Evolutionary conservation across 2,888 invertebrate genomes (phyloP).

Genomic region (Eulithis testata): DNA sequence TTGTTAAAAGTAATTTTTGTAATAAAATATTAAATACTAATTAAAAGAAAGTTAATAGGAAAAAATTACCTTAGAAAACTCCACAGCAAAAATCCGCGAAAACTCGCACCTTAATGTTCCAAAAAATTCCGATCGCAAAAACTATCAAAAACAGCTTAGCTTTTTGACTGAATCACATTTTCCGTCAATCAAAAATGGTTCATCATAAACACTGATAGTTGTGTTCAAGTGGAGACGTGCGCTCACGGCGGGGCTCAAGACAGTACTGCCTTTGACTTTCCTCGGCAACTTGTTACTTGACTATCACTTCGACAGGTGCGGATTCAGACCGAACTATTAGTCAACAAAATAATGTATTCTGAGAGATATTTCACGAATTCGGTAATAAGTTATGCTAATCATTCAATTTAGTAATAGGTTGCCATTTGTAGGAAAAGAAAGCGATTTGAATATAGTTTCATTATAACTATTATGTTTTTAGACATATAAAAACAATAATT

Average conservation of each 20-base stretch:
- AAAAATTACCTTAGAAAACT: constrained; percentile 53
- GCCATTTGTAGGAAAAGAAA: constrained; percentile 32
- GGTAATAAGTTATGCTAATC: constrained; percentile 29
- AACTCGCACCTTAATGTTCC: constrained; percentile 50
- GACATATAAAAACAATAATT: background rate
- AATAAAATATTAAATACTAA: too few relatives aligned
- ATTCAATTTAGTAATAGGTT: constrained; percentile 22
- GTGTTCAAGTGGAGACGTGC: constrained; percentile 37
- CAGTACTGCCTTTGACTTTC: constrained; percentile 37
- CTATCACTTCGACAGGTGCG: constrained; percentile 53
- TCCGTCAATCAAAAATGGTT: constrained; percentile 78
- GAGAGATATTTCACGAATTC: constrained; percentile 23
- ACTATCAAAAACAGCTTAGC: constrained; percentile 47
- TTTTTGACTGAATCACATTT: constrained; percentile 81
- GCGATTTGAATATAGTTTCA: constrained; percentile 15
- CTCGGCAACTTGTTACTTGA: constrained; percentile 42
- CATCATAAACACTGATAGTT: constrained; percentile 54
- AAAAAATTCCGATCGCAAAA: constrained; percentile 45
- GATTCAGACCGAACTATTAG: constrained; percentile 33
- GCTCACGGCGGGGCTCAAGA: constrained; percentile 34
- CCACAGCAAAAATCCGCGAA: constrained; percentile 53
- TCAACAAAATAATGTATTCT: constrained; percentile 26
- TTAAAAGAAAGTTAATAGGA: constrained; percentile 4
- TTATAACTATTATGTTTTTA: background rate
- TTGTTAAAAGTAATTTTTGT: too few relatives aligned